These are phyloP conservation scores for Morpho helenor DNA, from an alignment of 2,888 invertebrate species.

Conservation along the genomic window DNA sequence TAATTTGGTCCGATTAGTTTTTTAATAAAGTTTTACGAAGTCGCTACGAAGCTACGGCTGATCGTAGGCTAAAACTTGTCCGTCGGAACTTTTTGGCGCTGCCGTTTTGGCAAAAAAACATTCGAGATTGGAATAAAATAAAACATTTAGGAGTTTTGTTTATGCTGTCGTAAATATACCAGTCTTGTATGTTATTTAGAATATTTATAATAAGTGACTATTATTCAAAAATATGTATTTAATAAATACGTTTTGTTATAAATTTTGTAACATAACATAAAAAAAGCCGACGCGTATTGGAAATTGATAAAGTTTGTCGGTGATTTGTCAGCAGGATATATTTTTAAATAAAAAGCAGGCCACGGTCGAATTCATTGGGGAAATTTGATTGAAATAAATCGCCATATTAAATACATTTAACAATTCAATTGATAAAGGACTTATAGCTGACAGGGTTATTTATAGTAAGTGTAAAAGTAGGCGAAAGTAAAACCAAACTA, in stretches of 20 bases:
- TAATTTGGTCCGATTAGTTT: slow-evolving; percentile 15
- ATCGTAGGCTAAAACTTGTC: slow-evolving; percentile 72
- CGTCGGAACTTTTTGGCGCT: slow-evolving; percentile 56
- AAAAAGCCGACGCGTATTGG: not conserved
- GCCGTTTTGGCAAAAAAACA: slow-evolving; percentile 6
- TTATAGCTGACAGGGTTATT: too few relatives aligned
- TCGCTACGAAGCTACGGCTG: slow-evolving; percentile 42
- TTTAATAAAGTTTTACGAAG: slow-evolving; percentile 21
- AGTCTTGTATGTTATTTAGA: too few relatives aligned
- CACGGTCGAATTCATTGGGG: slow-evolving; percentile 37
- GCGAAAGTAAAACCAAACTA: too few relatives aligned
- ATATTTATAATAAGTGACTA: too few relatives aligned
- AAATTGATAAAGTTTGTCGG: slow-evolving; percentile 18
- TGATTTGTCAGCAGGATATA: slow-evolving; percentile 23
- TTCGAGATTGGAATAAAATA: slow-evolving; percentile 4
- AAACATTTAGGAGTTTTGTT: not conserved
- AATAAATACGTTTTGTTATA: too few relatives aligned
- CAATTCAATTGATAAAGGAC: too few relatives aligned
- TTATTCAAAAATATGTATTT: too few relatives aligned
- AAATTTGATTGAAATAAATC: slow-evolving; percentile 26
- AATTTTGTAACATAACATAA: too few relatives aligned
- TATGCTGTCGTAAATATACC: too few relatives aligned
- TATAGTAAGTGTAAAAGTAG: too few relatives aligned
- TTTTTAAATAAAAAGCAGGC: slow-evolving; percentile 42
- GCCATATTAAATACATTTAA: too few relatives aligned